Evolutionary conservation across 1,140 invertebrate genomes (phyloP).

Genomic region (Nymphalis io): DNA sequence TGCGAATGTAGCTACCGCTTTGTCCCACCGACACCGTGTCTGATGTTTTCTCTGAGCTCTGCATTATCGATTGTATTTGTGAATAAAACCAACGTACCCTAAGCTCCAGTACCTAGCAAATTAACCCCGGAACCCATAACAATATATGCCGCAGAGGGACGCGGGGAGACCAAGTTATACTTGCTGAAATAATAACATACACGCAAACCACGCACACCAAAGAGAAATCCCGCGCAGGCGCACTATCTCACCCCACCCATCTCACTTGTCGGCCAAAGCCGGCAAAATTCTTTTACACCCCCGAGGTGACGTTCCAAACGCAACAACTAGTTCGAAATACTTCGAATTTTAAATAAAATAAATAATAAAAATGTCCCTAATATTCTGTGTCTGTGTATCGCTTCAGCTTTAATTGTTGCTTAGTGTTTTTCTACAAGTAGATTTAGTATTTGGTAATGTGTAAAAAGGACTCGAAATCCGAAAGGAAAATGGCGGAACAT

Average conservation of each 20-base stretch:
- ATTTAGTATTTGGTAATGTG: constrained; percentile 35
- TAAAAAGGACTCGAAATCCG: constrained; percentile 34
- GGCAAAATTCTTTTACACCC: constrained; percentile 73
- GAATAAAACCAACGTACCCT: constrained; percentile 56
- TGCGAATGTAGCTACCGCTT: constrained; percentile 45
- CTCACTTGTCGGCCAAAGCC: constrained; percentile 61
- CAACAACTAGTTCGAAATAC: constrained; percentile 64
- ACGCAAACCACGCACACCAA: constrained; percentile 65
- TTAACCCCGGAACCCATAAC: constrained; percentile 36
- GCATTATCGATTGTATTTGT: constrained; percentile 78
- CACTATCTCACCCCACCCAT: constrained; percentile 66
- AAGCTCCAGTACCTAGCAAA: constrained; percentile 51
- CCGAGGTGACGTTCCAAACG: constrained; percentile 63
- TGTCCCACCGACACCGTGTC: constrained; percentile 64
- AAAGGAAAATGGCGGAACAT: constrained; percentile 67
- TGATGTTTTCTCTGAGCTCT: constrained; percentile 74
- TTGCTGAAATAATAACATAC: constrained; percentile 53
- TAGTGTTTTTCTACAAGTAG: constrained; percentile 57
- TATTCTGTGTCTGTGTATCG: constrained; percentile 51
- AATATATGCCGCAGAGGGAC: constrained; percentile 36
- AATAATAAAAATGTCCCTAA: constrained; percentile 45
- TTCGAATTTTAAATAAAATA: constrained; percentile 49
- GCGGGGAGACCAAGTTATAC: constrained; percentile 45
- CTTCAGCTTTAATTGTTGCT: constrained; percentile 68
- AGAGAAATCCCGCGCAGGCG: constrained; percentile 59